Percentiles rank a stretch among this genome's conserved stretches.
Conservation (phyloP, 2,888 invertebrate genomes). For the Myathropa florea region DNA sequence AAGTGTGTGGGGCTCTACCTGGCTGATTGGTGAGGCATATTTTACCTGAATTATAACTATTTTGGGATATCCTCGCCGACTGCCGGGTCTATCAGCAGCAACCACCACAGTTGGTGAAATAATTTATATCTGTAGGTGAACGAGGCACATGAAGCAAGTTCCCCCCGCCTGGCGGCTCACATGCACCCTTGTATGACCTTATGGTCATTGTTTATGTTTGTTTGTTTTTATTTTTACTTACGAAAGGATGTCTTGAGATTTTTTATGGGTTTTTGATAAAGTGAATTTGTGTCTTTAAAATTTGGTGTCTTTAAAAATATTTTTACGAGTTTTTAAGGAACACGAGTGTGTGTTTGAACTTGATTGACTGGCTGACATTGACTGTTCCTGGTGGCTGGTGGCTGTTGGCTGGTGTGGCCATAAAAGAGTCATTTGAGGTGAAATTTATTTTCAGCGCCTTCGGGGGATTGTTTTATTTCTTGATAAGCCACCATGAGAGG, state of each 20-base stretch:
- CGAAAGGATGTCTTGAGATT: constrained; percentile 57
- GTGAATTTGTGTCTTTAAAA: constrained; percentile 41
- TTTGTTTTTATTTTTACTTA: constrained; percentile 58
- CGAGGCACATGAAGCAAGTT: constrained; percentile 44
- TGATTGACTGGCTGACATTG: constrained; percentile 56
- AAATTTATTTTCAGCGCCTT: constrained; percentile 44
- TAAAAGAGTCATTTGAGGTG: constrained; percentile 55
- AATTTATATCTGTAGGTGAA: constrained; percentile 58
- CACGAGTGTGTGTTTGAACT: constrained; percentile 23
- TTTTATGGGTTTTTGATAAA: constrained; percentile 61
- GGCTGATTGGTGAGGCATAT: constrained; percentile 16
- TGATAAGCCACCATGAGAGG: neutral
- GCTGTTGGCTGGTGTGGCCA: neutral
- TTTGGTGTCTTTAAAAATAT: constrained; percentile 46
- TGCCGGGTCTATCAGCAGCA: constrained; percentile 34
- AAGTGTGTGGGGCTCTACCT: constrained; percentile 1
- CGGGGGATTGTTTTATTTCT: constrained; percentile 31
- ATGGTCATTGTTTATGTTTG: constrained; percentile 56
- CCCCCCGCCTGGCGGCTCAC: neutral
- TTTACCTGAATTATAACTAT: constrained; percentile 60
- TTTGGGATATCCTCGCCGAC: constrained; percentile 23
- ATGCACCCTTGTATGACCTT: constrained; percentile 18
- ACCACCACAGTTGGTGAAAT: constrained; percentile 68
- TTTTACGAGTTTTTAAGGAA: constrained; percentile 63
- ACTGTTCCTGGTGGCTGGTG: neutral